Evolutionary conservation across 2,113 vertebrate species (phyloP), one percentile per base, ranked within the genome.

Genomic region (Oreotrochilus melanogaster): DNA sequence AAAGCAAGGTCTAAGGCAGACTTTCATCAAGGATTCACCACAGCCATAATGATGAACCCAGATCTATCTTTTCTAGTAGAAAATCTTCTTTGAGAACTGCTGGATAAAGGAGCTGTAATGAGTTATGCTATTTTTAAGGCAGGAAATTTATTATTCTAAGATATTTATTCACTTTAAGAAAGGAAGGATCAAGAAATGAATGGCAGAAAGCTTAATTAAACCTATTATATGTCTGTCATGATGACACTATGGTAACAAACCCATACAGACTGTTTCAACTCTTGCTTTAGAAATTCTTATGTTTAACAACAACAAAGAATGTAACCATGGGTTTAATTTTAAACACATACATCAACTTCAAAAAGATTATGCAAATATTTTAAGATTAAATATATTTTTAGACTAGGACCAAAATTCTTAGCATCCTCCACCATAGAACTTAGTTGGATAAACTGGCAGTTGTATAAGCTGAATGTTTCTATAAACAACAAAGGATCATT

Each of bases 191-290:
- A 62, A 42, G 30, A 91, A 86, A 70, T 66, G 35, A 93, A 50
- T 73, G 69, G 45, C 39, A 86, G 72, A 79, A 69, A 11, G 18
- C 42, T 88, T 91, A 93, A 88, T 91, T 83, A 76, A 86, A 57
- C 24, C 54, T 86, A 73, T 70, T 83, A 72, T 35, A 24, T 70
- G 24, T 80, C 42, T 83, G 31, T 86, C 75, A 80, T n/a, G 5
- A 61, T 86, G 58, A 61, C 45, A 65, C 2, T 73, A 31, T 21
- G 2, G n/a, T 17, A 83, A 70, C 11, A 91, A 86, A 91, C 39
- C 24, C 64, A 42, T 18, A 21, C 10, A 64, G 53, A 61, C 11
- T 58, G 31, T 65, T 93, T 73, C 43, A 79, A 39, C 10, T 33
- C 24, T 70, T 61, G 10, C 24, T 80, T 88, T 43, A 56, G 50